Evolutionary conservation across 2,888 invertebrate genomes (phyloP).

Genomic region (Oscheius myriophilus): DNA sequence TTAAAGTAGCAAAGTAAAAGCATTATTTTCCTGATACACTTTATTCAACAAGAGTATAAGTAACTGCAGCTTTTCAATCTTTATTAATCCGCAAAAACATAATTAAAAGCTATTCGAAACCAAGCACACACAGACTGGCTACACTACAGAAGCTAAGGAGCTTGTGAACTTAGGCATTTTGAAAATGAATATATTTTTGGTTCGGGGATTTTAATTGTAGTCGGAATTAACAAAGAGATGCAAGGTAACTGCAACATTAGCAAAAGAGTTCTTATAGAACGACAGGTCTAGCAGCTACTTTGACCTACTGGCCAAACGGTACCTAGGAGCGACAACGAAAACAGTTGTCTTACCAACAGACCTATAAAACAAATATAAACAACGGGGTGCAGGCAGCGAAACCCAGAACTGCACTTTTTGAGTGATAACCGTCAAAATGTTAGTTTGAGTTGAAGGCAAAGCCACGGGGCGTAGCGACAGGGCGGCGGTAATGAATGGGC

Average conservation of each 20-base stretch:
- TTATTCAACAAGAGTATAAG: background rate
- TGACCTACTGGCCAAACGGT: slow-evolving; percentile 23
- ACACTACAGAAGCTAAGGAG: slow-evolving; percentile 25
- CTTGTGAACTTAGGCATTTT: slow-evolving; percentile 28
- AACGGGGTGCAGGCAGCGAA: slow-evolving; percentile 12
- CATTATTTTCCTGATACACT: too few species aligned
- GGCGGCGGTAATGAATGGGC: slow-evolving; percentile 5
- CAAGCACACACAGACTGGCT: slow-evolving; percentile 17
- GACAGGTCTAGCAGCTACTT: slow-evolving; percentile 21
- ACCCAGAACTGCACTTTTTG: slow-evolving; percentile 27
- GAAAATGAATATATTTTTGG: slow-evolving; percentile 21
- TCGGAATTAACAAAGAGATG: slow-evolving; percentile 10
- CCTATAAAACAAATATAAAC: slow-evolving; percentile 18
- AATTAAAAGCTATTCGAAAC: slow-evolving; percentile 25
- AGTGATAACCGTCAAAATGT: slow-evolving; percentile 29
- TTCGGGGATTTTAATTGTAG: slow-evolving; percentile 1
- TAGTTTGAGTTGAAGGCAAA: slow-evolving; percentile 27
- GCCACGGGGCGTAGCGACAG: slow-evolving; percentile 30
- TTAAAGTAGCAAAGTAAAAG: too few species aligned
- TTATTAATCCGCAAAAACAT: slow-evolving; percentile 10
- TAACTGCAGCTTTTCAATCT: slow-evolving; percentile 18
- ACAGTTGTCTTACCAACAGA: slow-evolving; percentile 15
- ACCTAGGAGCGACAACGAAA: slow-evolving; percentile 25
- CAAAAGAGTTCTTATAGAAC: slow-evolving; percentile 15
- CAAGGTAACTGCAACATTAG: slow-evolving; percentile 23